Percentiles rank a stretch among this genome's conserved stretches.
Evolutionary conservation across 2,113 vertebrate species (phyloP).

Genomic region (Pongo abelii): DNA sequence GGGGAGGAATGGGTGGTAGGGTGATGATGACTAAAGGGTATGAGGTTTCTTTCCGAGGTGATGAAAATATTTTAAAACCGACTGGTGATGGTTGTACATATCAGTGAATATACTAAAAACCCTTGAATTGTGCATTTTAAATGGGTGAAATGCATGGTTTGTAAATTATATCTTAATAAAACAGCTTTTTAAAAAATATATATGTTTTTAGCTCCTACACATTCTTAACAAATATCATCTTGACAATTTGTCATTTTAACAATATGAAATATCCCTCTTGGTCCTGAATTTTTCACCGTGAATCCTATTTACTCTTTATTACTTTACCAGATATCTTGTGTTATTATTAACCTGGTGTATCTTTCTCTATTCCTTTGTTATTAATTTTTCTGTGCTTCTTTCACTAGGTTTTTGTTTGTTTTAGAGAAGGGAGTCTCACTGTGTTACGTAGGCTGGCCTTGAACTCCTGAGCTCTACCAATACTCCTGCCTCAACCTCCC

Average conservation of each 20-base stretch:
- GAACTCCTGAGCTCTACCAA: neutral
- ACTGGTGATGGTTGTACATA: no score
- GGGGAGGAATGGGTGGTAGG: neutral
- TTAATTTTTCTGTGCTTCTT: neutral
- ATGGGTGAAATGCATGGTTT: neutral
- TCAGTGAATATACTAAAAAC: no score
- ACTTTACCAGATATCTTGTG: neutral
- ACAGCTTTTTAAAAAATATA: neutral
- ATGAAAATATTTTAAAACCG: no score
- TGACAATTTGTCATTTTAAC: neutral
- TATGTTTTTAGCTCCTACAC: neutral
- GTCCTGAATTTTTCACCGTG: neutral
- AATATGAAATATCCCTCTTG: neutral
- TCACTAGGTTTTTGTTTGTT: neutral
- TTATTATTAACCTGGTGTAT: neutral
- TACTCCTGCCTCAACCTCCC: neutral
- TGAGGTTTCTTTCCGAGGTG: no score
- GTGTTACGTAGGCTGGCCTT: neutral
- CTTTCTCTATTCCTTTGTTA: neutral
- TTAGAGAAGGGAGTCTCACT: neutral
- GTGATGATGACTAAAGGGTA: neutral
- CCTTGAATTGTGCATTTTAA: neutral
- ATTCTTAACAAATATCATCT: neutral
- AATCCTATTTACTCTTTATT: neutral
- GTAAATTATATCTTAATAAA: neutral